These are phyloP conservation scores for Melanocharis versteri DNA, from an alignment of 2,113 vertebrate species.

Conservation along the genomic window DNA sequence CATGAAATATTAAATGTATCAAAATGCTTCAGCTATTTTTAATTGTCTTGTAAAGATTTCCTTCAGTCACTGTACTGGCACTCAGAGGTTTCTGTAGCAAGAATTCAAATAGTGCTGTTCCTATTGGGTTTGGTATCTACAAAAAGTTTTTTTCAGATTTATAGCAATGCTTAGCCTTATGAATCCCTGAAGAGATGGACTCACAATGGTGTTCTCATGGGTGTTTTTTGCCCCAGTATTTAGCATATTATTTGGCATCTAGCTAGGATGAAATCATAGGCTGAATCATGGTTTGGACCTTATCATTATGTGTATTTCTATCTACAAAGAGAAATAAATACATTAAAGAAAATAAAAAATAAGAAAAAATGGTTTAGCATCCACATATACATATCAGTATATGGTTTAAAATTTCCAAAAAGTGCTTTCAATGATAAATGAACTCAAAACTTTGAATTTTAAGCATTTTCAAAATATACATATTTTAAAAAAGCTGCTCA, in stretches of 20 bases:
- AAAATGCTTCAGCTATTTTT: background rate
- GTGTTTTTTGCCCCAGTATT: background rate
- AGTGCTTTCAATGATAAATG: background rate
- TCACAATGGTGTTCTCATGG: background rate
- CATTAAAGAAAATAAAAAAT: background rate
- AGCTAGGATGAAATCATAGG: background rate
- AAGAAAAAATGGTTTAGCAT: background rate
- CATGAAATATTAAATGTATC: background rate
- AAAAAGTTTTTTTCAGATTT: background rate
- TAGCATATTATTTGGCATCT: background rate
- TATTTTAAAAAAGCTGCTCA: background rate
- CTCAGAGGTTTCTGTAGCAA: background rate
- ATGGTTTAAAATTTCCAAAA: background rate
- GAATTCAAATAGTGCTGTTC: background rate
- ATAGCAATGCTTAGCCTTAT: background rate
- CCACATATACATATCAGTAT: accelerated
- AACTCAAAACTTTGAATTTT: background rate
- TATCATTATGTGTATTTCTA: background rate
- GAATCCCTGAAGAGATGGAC: background rate
- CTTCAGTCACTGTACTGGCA: background rate
- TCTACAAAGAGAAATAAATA: background rate
- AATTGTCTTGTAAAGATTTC: background rate
- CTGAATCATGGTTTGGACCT: background rate
- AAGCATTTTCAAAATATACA: background rate
- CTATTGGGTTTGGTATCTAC: background rate